A percentile compares a stretch with the other conserved stretches of the same genome.
Evolutionary conservation across 2,888 invertebrate genomes (phyloP).

Genomic region (Prosapia bicincta): DNA sequence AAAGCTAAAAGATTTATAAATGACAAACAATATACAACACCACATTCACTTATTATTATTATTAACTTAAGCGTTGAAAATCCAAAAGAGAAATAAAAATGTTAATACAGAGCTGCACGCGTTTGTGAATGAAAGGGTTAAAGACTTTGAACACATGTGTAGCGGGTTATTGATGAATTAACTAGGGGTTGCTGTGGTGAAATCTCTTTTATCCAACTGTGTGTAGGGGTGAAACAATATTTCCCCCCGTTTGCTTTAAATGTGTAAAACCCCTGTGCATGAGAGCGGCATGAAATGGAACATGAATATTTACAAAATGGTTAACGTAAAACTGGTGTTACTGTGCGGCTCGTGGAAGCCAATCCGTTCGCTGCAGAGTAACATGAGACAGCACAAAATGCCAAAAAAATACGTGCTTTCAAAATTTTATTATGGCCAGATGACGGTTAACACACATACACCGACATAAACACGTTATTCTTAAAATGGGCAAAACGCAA

Average conservation of each 20-base stretch:
- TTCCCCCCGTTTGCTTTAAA: too few relatives aligned
- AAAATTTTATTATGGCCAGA: slow-evolving; percentile 3
- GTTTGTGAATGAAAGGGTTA: not conserved
- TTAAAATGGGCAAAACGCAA: not conserved
- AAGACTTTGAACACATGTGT: not conserved
- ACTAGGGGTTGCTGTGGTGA: not conserved
- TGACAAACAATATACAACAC: not conserved
- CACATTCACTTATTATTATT: not conserved
- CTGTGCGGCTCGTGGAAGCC: not conserved
- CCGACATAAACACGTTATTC: not conserved
- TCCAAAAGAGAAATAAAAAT: not conserved
- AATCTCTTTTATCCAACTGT: not conserved
- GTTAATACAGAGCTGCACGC: not conserved
- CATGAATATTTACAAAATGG: not conserved
- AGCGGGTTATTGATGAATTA: not conserved
- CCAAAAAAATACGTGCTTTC: slow-evolving; percentile 21
- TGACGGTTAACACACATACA: not conserved
- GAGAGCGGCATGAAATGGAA: not conserved
- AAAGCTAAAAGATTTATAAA: too few relatives aligned
- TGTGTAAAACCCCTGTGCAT: not conserved
- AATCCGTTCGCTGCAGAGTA: not conserved
- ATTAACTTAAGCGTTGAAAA: not conserved
- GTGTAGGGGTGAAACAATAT: too few relatives aligned
- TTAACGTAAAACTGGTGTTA: not conserved
- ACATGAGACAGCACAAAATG: slow-evolving; percentile 8